Evolutionary conservation across 2,113 vertebrate genomes (phyloP).

Genomic region (Numenius arquata): DNA sequence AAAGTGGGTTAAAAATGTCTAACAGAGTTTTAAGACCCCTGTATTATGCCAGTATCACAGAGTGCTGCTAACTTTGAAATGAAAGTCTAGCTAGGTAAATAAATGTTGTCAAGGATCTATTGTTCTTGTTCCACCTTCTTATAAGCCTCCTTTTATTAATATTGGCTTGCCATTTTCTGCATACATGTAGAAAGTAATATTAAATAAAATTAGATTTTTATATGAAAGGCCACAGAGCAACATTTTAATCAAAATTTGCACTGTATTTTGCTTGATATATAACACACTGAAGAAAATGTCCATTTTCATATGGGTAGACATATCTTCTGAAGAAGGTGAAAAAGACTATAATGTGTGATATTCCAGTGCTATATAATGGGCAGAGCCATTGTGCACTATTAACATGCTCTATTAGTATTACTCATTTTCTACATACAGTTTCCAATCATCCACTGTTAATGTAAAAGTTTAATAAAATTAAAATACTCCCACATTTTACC

Average conservation of each 20-base stretch:
- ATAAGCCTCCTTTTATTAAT: conserved; percentile 79
- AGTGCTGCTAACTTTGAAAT: conserved; percentile 72
- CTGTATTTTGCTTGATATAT: conserved; percentile 42
- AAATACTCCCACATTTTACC: neutral
- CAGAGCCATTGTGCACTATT: neutral
- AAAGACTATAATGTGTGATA: neutral
- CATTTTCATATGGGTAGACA: neutral
- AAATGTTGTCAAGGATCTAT: conserved; percentile 69
- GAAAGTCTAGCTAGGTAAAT: conserved; percentile 77
- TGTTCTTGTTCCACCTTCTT: conserved; percentile 50
- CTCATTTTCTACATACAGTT: neutral
- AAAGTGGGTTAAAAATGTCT: conserved; percentile 75
- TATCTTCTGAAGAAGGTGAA: neutral
- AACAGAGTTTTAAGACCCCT: conserved; percentile 71
- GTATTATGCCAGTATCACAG: conserved; percentile 62
- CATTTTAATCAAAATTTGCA: conserved; percentile 73
- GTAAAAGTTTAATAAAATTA: neutral
- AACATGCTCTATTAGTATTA: neutral
- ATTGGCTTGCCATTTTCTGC: conserved; percentile 67
- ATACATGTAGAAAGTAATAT: conserved; percentile 70
- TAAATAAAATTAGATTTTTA: conserved; percentile 74
- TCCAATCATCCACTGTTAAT: neutral
- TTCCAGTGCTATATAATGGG: neutral
- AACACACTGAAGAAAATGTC: neutral
- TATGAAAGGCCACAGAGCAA: conserved; percentile 68